Conservation (phyloP, 2,113 vertebrate species). For the Empidonax alnorum region DNA sequence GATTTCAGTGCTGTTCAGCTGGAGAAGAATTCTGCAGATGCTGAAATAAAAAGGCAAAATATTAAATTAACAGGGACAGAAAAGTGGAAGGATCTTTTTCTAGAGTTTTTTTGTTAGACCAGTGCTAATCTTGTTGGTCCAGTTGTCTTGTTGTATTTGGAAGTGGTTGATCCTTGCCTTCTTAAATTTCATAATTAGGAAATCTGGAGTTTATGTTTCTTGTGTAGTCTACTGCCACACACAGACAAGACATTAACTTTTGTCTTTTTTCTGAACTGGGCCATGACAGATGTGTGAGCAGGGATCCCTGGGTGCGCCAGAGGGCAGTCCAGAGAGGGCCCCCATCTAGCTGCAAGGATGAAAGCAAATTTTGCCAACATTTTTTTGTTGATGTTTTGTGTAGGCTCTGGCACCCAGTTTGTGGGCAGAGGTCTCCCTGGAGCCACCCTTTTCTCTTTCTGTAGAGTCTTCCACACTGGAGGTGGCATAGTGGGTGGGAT, state of each 20-base stretch:
- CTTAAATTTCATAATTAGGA: not conserved
- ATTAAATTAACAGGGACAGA: not conserved
- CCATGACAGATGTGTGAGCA: accelerated
- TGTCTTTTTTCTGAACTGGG: not conserved
- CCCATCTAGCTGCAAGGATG: not conserved
- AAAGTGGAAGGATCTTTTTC: not conserved
- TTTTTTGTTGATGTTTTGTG: not conserved
- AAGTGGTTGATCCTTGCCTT: not conserved
- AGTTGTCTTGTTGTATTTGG: not conserved
- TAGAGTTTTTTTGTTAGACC: not conserved
- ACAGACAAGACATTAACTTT: not conserved
- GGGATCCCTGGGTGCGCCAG: not conserved
- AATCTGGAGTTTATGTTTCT: not conserved
- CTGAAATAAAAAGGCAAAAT: not conserved
- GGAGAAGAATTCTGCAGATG: not conserved
- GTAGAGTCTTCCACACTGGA: not conserved
- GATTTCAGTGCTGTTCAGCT: not conserved
- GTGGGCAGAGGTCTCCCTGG: not conserved
- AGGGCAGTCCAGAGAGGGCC: not conserved
- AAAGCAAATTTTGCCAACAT: not conserved
- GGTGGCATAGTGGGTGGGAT: not conserved
- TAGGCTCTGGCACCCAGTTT: not conserved
- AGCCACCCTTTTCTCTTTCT: not conserved
- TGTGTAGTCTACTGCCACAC: not conserved
- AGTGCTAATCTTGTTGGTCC: not conserved